Base-by-base conservation (phyloP, 2,888 invertebrate species). In the Drosophila trichaetosa region DNA sequence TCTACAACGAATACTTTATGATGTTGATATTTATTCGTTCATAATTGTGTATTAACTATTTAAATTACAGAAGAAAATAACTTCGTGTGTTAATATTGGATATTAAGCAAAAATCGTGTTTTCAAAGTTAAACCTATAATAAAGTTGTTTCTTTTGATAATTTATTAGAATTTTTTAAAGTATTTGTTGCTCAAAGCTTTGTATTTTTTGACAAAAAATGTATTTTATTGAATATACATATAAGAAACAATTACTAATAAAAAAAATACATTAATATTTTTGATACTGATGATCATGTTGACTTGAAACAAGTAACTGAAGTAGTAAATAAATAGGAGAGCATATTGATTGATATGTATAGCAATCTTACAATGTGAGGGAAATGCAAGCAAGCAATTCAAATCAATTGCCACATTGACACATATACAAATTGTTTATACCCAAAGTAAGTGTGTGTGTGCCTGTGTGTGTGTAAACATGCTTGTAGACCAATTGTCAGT, bases 371-470 rank as follows among this genome's bases (percentile, higher is more conserved):
- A 16, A 10, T 69, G 67, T 73, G 75, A 73, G 73, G 67, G 60
- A 70, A 70, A 71, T 85, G 86, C 85, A 86, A 64, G 80, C 80
- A 88, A 82, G 83, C 88, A 82, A 86, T 74, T 54, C 68, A 68
- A 86, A 83, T 88, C 88, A 86, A 83, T 86, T 84, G 83, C 82
- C 82, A 88, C 88, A 86, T 83, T 86, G 88, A 86, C 85, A 86
- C 80, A 86, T 73, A 82, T 75, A 74, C 64, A 70, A 72, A 73
- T 53, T 54, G 60, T 64, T 61, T 66, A 56, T 69, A 52, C 54
- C 49, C 24, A 46, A 46, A 46, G 46, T 46, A 24, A 24, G 24
- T 49, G n/a, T 59, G 27, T 34, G 21, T 54, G 6, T 51, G 40
- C n/a, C n/a, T 46, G 40, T 36, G 33, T 49, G 56, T 21, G 21